Percentiles rank a stretch among this genome's conserved stretches.
Evolutionary conservation across 2,888 invertebrate species (phyloP).

Genomic region (Amaurobius ferox): DNA sequence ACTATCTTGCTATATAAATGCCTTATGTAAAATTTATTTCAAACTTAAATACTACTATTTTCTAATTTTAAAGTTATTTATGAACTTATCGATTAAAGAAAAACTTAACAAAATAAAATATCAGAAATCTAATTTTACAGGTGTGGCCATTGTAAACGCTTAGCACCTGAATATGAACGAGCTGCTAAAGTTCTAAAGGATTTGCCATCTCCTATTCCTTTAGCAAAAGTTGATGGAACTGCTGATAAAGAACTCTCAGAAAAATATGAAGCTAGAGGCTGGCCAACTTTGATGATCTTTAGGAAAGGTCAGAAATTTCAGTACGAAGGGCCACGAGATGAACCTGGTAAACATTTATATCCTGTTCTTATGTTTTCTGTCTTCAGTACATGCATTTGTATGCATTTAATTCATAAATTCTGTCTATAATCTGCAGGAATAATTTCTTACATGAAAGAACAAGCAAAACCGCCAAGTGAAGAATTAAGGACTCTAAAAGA

Average conservation of each 20-base stretch:
- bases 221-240: conserved; percentile 81
- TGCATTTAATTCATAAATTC: not conserved
- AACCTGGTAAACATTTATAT: conserved; percentile 72
- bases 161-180: conserved; percentile 80
- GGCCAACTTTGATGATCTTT: conserved; percentile 79
- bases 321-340: conserved; percentile 80
- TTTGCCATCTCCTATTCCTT: conserved; percentile 76
- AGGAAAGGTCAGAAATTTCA: conserved; percentile 79
- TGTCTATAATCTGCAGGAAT: conserved; percentile 77
- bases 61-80: too few relatives aligned
- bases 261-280: conserved; percentile 79
- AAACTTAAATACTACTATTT: too few relatives aligned
- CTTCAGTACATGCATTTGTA: not conserved
- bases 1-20: too few relatives aligned
- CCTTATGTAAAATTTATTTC: too few relatives aligned
- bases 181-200: conserved; percentile 79
- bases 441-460: conserved; percentile 80
- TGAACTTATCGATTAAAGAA: too few relatives aligned
- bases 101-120: too few relatives aligned
- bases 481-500: conserved; percentile 76
- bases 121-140: too few relatives aligned
- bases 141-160: conserved; percentile 80
- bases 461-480: conserved; percentile 78
- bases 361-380: too few relatives aligned
- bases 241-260: conserved; percentile 79